Evolutionary conservation across 2,797 vertebrate species (phyloP), one percentile per base, ranked within the genome.

Genomic region (Ceryle rudis): DNA sequence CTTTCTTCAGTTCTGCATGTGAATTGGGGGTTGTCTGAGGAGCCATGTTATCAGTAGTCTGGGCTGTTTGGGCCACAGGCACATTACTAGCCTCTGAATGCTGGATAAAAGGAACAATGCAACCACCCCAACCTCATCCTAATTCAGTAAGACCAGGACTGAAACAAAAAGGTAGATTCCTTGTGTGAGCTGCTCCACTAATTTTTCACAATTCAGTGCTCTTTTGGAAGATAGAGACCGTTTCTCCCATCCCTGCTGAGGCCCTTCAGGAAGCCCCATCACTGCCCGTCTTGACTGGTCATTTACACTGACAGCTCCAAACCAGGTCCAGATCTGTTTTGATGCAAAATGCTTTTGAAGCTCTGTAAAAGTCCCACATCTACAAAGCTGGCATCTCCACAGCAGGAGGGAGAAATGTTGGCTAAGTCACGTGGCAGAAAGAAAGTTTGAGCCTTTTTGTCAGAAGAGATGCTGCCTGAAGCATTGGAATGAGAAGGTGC

Each of bases 1-100:
- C 1, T 1, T 13, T 71, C 7, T 37, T 4, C 44, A 41, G 51
- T 8, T 31, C 47, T 52, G 33, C 41, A 7, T 70, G 6, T 1
- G 11, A 14, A 8, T 1, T 1, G 0, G 7, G 29, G 33, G 39
- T 5, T n/a, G 28, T 12, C 55, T 37, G 39, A 42, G 61, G 26
- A 84, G 73, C 39, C 22, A 5, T 6, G 0, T 31, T 33, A 5
- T 0, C 39, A 4, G 20, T 23, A 78, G 9, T 7, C 21, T 4
- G 20, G n/a, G 25, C 47, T 69, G 11, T 1, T 2, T 28, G 75
- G 33, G 37, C 4, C 44, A 2, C 0, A 4, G 60, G 9, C 60
- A 31, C 0, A 0, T 19, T 12, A 15, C 9, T 8, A 21, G 42
- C 57, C 57, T 5, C 1, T 3, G 14, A 47, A 28, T 20, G 26